A percentile compares a stretch with the other conserved stretches of the same genome.
phyloP scores from a whole-genome alignment of 2,113 vertebrate species.

The Cryptotis parvus region DNA sequence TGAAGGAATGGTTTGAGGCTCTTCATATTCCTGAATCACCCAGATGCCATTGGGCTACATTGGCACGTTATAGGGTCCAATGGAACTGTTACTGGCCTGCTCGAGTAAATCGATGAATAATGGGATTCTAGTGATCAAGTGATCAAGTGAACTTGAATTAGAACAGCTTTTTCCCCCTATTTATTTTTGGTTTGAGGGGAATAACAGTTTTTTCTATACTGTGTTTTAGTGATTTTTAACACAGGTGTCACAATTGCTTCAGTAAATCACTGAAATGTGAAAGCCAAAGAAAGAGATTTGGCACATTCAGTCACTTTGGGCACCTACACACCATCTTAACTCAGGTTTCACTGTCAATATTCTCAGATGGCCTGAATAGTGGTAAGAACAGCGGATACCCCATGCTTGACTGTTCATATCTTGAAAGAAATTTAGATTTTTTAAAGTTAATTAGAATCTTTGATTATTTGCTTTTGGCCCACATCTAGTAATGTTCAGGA shows the following conservation, averaged over 20 bases:
- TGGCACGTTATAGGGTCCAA: no score
- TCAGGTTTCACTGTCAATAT: background rate
- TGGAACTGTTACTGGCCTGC: no score
- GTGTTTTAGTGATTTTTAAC: background rate
- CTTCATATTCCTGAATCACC: no score
- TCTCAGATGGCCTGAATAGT: accelerated
- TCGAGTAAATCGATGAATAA: no score
- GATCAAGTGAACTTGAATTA: background rate
- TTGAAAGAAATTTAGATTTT: background rate
- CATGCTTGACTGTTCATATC: background rate
- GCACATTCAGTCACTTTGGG: accelerated
- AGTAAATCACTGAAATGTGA: background rate
- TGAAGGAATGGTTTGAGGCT: no score
- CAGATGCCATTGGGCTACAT: no score
- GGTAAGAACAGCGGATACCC: background rate
- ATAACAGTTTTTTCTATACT: background rate
- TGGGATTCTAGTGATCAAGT: no score
- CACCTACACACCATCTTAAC: accelerated
- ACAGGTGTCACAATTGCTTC: background rate
- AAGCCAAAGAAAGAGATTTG: background rate
- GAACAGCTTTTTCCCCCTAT: background rate
- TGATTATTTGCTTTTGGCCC: no score
- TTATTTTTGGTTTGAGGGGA: no score
- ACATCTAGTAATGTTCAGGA: no score
- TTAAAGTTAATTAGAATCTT: background rate